Percentiles rank a stretch among this genome's conserved stretches.
phyloP scores from a whole-genome alignment of 2,113 vertebrate genomes.

The Ibidorhyncha struthersii region DNA sequence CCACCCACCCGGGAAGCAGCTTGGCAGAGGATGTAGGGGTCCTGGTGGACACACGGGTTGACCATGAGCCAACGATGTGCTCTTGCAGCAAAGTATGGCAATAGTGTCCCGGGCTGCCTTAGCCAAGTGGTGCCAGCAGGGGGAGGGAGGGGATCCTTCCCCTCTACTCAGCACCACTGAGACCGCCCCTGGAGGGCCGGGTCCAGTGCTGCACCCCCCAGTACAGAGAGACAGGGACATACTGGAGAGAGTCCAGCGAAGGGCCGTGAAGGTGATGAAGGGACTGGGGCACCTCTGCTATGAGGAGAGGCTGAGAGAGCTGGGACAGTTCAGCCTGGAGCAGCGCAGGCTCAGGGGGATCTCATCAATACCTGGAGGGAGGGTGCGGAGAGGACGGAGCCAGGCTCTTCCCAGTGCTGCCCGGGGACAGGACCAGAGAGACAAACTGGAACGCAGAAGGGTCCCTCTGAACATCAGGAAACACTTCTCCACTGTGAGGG shows the following conservation, averaged over 20 bases:
- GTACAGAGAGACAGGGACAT: not conserved
- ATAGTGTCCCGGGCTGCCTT: not conserved
- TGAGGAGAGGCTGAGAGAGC: not conserved
- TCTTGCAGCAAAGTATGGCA: no score
- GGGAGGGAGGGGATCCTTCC: not conserved
- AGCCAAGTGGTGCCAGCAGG: not conserved
- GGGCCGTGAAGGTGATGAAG: not conserved
- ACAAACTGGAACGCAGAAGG: not conserved
- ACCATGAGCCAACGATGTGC: no score
- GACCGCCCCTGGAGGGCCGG: not conserved
- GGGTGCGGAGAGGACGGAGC: not conserved
- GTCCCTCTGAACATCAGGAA: not conserved
- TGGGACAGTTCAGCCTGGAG: not conserved
- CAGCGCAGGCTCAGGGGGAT: no score
- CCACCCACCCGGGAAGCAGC: not conserved
- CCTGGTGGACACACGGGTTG: not conserved
- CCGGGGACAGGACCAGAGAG: not conserved
- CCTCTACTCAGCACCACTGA: not conserved
- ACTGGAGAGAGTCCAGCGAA: not conserved
- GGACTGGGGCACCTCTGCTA: not conserved
- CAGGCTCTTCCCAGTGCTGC: not conserved
- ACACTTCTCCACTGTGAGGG: not conserved
- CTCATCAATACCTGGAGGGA: not conserved
- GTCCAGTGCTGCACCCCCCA: not conserved
- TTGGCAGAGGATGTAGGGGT: not conserved